Percentiles rank a stretch among this genome's conserved stretches.
These are phyloP conservation scores for fruit fly (Drosophila melanogaster) DNA, from an alignment of 1,140 invertebrate species.

Conservation along the genomic window Release_6_plus_ISO1_MT NC_004354.4:5050001-5050500, in stretches of 20 bases:
- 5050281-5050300: slow-evolving; percentile 56
- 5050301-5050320: slow-evolving; percentile 26
- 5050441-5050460: slow-evolving; percentile 52
- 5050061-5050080: slow-evolving; percentile 26
- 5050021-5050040: slow-evolving; percentile 18
- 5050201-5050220: slow-evolving; percentile 61
- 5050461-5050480: slow-evolving; percentile 37
- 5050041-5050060: slow-evolving; percentile 18
- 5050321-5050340: slow-evolving; percentile 46
- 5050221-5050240: slow-evolving; percentile 46
- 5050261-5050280: slow-evolving; percentile 43
- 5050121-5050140: slow-evolving; percentile 16
- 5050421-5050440: slow-evolving; percentile 37
- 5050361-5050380: slow-evolving; percentile 77
- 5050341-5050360: slow-evolving; percentile 62
- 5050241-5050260: slow-evolving; percentile 28
- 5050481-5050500: slow-evolving; percentile 51
- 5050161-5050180: slow-evolving; percentile 76
- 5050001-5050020: slow-evolving; percentile 72
- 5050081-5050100: slow-evolving; percentile 9
- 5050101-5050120: slow-evolving; percentile 24
- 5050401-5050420: slow-evolving; percentile 22
- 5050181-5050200: slow-evolving; percentile 35
- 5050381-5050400: slow-evolving; percentile 53
- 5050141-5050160: slow-evolving; percentile 66